Evolutionary conservation across 2,888 invertebrate genomes (phyloP).

Genomic region (Ichneumon xanthorius): DNA sequence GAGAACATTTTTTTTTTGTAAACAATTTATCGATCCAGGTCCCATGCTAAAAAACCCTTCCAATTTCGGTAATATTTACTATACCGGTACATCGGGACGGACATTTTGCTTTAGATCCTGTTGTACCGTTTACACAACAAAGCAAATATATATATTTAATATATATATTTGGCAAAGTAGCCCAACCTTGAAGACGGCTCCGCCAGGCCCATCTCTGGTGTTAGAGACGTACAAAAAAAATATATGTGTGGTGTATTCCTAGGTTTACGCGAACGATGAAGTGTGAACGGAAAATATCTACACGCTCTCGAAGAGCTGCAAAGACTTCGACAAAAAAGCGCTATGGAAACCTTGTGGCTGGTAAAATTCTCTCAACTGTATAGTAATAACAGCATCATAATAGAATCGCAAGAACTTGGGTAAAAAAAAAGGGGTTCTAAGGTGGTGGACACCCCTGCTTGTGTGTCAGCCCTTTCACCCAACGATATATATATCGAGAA

Average conservation of each 20-base stretch:
- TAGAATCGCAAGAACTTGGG: conserved; percentile 19
- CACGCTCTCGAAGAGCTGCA: not conserved
- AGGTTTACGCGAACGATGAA: not conserved
- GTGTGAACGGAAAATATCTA: not conserved
- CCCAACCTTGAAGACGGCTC: no score
- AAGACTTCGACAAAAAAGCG: not conserved
- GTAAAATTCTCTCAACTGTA: not conserved
- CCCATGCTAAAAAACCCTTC: no score
- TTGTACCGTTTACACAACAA: not conserved
- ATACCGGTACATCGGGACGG: not conserved
- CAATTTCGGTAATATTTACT: not conserved
- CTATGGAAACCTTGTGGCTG: not conserved
- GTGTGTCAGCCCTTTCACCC: not conserved
- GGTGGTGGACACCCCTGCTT: not conserved
- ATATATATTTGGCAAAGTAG: no score
- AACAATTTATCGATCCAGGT: no score
- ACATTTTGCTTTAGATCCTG: not conserved
- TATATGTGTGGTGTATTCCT: no score
- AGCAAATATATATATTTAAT: no score
- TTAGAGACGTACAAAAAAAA: no score
- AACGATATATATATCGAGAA: no score
- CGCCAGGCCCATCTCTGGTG: no score
- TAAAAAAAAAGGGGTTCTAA: not conserved
- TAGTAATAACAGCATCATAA: not conserved
- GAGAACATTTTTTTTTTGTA: no score